A percentile compares a stretch with the other conserved stretches of the same genome.
phyloP scores from a whole-genome alignment of 2,797 vertebrate genomes.

The Phoebastria nigripes region DNA sequence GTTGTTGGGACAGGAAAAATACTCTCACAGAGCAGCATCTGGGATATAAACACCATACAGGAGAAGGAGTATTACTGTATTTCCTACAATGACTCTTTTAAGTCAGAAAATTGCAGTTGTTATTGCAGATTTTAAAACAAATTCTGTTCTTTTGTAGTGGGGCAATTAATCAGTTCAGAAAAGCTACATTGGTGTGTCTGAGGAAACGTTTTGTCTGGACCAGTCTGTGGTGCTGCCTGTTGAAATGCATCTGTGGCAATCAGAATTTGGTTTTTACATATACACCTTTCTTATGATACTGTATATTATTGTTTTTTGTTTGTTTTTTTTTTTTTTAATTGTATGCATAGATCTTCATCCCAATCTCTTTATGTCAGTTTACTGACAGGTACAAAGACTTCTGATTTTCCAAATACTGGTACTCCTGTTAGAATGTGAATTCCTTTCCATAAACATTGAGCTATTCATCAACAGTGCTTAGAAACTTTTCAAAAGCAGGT shows the following conservation, averaged over 20 bases:
- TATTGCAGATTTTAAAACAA: background rate
- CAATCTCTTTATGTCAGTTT: background rate
- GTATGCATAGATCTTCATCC: background rate
- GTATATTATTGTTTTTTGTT: background rate
- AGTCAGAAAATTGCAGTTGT: background rate
- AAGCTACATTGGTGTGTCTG: background rate
- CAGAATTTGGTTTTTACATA: background rate
- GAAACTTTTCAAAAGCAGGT: background rate
- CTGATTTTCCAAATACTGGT: background rate
- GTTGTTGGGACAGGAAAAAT: background rate
- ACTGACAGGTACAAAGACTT: background rate
- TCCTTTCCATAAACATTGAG: background rate
- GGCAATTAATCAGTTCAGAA: background rate
- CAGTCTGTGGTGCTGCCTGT: background rate
- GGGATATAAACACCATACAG: background rate
- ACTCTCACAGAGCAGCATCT: background rate
- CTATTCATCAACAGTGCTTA: background rate
- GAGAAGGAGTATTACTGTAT: background rate
- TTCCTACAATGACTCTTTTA: background rate
- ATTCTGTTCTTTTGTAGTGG: background rate
- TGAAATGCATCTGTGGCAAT: background rate
- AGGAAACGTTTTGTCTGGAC: background rate
- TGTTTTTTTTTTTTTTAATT: background rate
- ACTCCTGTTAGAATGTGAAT: background rate
- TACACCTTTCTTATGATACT: background rate